phyloP scores from a whole-genome alignment of 2,888 invertebrate species.

The Melanchra persicariae region DNA sequence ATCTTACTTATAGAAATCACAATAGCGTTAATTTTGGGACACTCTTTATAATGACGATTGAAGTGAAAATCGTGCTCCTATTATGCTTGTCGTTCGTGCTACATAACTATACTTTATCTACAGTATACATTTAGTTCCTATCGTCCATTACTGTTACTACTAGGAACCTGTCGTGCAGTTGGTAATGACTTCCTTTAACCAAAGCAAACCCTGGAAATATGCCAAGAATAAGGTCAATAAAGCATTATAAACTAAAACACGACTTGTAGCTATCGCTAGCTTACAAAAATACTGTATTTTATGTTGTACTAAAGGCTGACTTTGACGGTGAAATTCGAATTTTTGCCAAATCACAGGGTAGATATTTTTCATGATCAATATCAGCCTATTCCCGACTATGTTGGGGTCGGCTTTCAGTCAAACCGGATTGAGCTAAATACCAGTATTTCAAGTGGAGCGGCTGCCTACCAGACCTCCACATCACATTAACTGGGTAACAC shows the following conservation, averaged over 20 bases:
- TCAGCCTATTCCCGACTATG: too few species aligned
- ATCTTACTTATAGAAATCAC: too few species aligned
- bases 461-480: too few species aligned
- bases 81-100: not conserved
- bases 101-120: not conserved
- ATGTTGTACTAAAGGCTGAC: not conserved
- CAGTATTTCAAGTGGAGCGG: too few species aligned
- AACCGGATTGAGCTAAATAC: too few species aligned
- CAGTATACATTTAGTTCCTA: slow-evolving; percentile 10
- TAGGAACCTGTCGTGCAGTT: slow-evolving; percentile 46
- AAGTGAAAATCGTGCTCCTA: not conserved
- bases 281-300: not conserved
- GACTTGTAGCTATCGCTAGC: not conserved
- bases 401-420: too few species aligned
- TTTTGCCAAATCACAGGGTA: too few species aligned
- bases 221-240: slow-evolving; percentile 38
- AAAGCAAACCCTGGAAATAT: slow-evolving; percentile 33
- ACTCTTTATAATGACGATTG: too few species aligned
- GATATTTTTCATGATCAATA: too few species aligned
- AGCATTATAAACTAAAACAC: slow-evolving; percentile 17
- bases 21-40: too few species aligned
- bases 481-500: too few species aligned
- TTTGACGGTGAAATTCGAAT: too few species aligned
- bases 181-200: slow-evolving; percentile 52
- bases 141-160: slow-evolving; percentile 28